phyloP scores from a whole-genome alignment of 2,113 vertebrate species.

The Saguinus imperator region DNA sequence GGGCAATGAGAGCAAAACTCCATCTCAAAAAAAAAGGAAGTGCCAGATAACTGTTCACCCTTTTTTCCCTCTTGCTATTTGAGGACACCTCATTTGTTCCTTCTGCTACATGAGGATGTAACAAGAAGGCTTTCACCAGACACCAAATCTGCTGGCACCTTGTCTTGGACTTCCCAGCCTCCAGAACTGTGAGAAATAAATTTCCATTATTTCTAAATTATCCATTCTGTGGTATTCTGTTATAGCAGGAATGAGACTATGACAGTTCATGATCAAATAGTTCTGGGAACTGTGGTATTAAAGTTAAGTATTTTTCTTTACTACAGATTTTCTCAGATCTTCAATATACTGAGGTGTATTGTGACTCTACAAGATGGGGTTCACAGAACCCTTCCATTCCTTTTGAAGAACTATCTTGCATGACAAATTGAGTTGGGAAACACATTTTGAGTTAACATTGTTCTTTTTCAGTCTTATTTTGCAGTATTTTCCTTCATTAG shows the following conservation, averaged over 20 bases:
- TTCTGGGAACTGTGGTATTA: slow-evolving; percentile 12
- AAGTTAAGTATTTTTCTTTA: not conserved
- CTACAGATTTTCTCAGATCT: not conserved
- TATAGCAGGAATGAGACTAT: not conserved
- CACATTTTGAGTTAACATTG: not conserved
- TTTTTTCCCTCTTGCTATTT: not conserved
- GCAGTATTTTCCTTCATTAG: not conserved
- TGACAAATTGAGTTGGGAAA: not conserved
- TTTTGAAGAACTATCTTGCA: slow-evolving; percentile 32
- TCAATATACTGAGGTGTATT: not conserved
- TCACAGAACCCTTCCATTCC: not conserved
- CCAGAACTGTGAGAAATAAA: not conserved
- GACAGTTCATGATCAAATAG: not conserved
- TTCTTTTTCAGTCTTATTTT: slow-evolving; percentile 31
- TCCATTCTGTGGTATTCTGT: not conserved
- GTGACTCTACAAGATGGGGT: not conserved
- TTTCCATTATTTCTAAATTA: not conserved
- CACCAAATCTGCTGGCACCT: not conserved
- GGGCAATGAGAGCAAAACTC: too few species aligned
- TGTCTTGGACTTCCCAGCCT: not conserved
- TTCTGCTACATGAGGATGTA: not conserved
- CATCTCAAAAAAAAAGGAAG: not conserved
- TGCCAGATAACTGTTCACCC: not conserved
- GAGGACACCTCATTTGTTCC: not conserved
- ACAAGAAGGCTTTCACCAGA: not conserved